A percentile compares a stretch with the other conserved stretches of the same genome.
These are phyloP conservation scores for Tipula lateralis DNA, from an alignment of 2,888 invertebrate genomes.

Conservation along the genomic window DNA sequence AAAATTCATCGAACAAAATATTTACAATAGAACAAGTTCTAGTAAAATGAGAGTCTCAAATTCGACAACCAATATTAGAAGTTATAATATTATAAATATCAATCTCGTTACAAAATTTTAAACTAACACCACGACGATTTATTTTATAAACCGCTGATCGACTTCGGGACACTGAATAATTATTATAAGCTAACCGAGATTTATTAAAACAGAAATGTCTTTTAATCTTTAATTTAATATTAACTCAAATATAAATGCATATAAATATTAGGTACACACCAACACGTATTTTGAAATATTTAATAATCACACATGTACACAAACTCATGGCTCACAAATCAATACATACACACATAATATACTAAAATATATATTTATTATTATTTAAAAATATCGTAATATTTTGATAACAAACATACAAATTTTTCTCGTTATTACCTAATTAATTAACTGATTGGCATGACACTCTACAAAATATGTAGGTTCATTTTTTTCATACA, in stretches of 20 bases:
- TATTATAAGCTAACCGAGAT: background rate
- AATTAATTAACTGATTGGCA: background rate
- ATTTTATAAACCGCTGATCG: background rate
- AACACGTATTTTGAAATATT: background rate
- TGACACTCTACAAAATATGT: background rate
- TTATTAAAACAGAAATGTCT: background rate
- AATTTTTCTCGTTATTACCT: background rate
- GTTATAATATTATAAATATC: background rate
- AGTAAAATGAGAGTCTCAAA: background rate
- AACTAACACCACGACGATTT: no score
- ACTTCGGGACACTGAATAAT: background rate
- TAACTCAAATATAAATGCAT: background rate
- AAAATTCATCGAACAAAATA: background rate
- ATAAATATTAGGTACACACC: background rate
- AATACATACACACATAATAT: background rate
- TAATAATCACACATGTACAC: background rate
- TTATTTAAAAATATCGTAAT: background rate
- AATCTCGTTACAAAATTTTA: background rate
- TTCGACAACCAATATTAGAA: background rate
- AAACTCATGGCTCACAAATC: background rate
- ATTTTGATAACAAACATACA: background rate
- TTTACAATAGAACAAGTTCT: background rate
- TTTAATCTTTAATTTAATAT: background rate
- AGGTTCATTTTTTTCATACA: background rate
- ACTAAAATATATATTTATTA: background rate